Percentiles rank a stretch among this genome's conserved stretches.
Conservation (phyloP, 2,888 invertebrate genomes). For the Notocelia uddmanniana region DNA sequence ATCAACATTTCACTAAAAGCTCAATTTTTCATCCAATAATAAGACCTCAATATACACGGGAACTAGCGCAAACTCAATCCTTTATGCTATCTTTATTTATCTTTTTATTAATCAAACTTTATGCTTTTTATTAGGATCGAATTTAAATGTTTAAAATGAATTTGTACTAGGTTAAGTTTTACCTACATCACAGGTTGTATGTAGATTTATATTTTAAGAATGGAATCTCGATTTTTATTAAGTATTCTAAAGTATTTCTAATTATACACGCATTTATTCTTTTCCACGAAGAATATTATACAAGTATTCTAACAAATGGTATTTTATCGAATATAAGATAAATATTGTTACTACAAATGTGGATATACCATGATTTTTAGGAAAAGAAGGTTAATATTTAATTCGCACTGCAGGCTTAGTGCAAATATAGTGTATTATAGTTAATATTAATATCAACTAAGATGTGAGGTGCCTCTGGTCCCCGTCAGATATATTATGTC, state of each 20-base stretch:
- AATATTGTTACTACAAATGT: slow-evolving; percentile 21
- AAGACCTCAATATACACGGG: background rate
- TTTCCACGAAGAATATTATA: slow-evolving; percentile 11
- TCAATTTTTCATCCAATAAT: background rate
- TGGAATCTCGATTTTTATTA: slow-evolving; percentile 33
- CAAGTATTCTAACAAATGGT: slow-evolving; percentile 36
- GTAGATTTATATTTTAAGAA: slow-evolving; percentile 39
- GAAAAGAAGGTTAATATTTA: background rate
- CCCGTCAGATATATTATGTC: background rate
- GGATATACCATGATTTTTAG: slow-evolving; percentile 16
- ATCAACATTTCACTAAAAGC: background rate
- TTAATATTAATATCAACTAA: slow-evolving; percentile 45
- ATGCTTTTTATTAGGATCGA: slow-evolving; percentile 12
- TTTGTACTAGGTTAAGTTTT: slow-evolving; percentile 37
- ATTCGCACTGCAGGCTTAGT: slow-evolving; percentile 27
- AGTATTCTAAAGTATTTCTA: slow-evolving; percentile 10
- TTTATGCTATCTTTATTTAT: slow-evolving; percentile 11
- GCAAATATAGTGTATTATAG: slow-evolving; percentile 6
- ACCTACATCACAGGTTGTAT: slow-evolving; percentile 45
- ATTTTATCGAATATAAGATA: slow-evolving; percentile 13
- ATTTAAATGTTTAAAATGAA: slow-evolving; percentile 24
- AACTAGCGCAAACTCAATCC: background rate
- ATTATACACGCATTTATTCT: slow-evolving; percentile 18
- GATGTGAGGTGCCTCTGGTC: slow-evolving; percentile 24
- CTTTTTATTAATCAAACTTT: background rate